Percentiles rank a stretch among this genome's conserved stretches.
phyloP scores from a whole-genome alignment of 2,888 invertebrate species.

The Leptodirus hochenwartii region DNA sequence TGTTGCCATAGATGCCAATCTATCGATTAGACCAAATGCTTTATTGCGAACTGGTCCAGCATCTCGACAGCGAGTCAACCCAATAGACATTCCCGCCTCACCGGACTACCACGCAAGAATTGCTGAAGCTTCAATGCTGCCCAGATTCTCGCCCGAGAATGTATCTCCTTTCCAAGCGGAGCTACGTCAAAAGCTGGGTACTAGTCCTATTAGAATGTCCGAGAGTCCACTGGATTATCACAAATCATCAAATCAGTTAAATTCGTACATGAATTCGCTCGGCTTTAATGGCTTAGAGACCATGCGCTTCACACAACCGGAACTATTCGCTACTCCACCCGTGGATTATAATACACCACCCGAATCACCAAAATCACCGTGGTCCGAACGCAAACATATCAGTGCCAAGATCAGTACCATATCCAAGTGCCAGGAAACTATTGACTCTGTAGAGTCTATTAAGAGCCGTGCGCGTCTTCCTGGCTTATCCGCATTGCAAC shows the following conservation, averaged over 20 bases:
- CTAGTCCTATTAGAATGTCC: background rate
- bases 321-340: too few relatives aligned
- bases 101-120: constrained; percentile 19
- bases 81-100: constrained; percentile 32
- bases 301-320: too few relatives aligned
- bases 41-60: constrained; percentile 30
- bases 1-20: constrained; percentile 11
- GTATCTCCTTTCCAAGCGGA: too few relatives aligned
- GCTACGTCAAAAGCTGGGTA: constrained; percentile 12
- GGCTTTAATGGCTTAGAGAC: constrained; percentile 6
- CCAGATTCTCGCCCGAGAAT: constrained; percentile 7
- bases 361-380: constrained; percentile 9
- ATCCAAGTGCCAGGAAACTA: constrained; percentile 3
- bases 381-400: constrained; percentile 6
- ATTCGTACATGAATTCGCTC: background rate
- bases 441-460: constrained; percentile 9
- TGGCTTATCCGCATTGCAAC: constrained; percentile 34
- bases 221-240: background rate
- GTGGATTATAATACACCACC: constrained; percentile 7
- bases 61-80: constrained; percentile 35
- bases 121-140: constrained; percentile 8
- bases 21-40: constrained; percentile 18
- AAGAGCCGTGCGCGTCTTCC: constrained; percentile 28
- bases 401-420: constrained; percentile 5
- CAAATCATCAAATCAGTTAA: background rate